Percentiles rank a stretch among this genome's conserved stretches.
These are phyloP conservation scores for Gymnothorax javanicus DNA, from an alignment of 2,797 vertebrate genomes.

Conservation along the genomic window DNA sequence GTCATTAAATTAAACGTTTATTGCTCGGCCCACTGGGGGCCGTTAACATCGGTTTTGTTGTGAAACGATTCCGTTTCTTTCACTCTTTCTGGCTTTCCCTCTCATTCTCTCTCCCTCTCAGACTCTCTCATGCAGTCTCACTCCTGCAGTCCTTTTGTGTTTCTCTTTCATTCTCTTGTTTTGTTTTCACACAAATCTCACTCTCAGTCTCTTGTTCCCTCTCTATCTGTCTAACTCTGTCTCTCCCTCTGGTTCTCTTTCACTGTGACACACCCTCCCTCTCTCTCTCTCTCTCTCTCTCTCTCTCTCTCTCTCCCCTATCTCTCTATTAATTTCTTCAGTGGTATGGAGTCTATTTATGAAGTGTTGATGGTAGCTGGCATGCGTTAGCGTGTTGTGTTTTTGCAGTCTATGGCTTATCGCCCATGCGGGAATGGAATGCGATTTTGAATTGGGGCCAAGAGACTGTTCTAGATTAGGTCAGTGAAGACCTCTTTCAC, in stretches of 20 bases:
- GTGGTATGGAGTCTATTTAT: too few relatives aligned
- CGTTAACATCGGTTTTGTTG: background rate
- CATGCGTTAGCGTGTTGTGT: too few relatives aligned
- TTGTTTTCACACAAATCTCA: background rate
- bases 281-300: background rate
- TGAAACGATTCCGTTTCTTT: background rate
- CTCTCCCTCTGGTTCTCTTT: background rate
- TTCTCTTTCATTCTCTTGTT: background rate
- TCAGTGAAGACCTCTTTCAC: too few relatives aligned
- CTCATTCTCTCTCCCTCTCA: background rate
- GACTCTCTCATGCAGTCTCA: background rate
- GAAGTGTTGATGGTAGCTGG: too few relatives aligned
- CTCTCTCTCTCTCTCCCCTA: too few relatives aligned
- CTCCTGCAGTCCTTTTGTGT: background rate
- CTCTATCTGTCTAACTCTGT: background rate
- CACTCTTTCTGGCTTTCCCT: background rate
- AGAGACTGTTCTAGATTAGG: too few relatives aligned
- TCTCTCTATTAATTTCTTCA: background rate
- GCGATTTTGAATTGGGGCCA: too few relatives aligned
- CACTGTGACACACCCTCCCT: background rate
- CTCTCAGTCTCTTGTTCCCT: background rate
- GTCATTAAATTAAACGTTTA: slow-evolving; percentile 12
- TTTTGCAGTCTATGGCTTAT: too few relatives aligned
- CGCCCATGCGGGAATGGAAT: too few relatives aligned
- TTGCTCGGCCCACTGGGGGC: background rate